phyloP scores from a whole-genome alignment of 2,797 vertebrate genomes.

The Orestias chungarensis region DNA sequence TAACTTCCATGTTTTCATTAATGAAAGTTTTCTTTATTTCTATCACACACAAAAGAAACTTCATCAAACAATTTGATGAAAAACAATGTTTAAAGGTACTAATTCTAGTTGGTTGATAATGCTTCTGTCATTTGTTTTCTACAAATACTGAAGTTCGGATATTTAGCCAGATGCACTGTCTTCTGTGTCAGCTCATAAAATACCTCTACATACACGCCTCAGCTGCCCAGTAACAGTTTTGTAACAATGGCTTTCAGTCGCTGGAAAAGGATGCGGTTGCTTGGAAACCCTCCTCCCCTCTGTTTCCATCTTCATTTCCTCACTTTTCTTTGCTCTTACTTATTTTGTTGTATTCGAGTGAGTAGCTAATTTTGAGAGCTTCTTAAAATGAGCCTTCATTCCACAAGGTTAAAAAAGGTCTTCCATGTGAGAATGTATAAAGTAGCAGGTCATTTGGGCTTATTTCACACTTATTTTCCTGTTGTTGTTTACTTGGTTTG shows the following conservation, averaged over 20 bases:
- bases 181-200: neutral
- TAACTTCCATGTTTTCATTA: no score
- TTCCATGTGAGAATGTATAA: neutral
- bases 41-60: neutral
- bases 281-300: constrained; percentile 74
- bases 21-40: neutral
- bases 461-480: constrained; percentile 9
- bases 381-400: neutral
- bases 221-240: constrained; percentile 60
- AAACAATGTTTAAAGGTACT: neutral
- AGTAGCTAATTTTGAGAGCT: constrained; percentile 28
- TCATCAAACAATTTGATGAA: neutral
- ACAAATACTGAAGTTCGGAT: neutral
- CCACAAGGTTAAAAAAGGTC: neutral
- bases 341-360: constrained; percentile 35
- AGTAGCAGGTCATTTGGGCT: neutral
- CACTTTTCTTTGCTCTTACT: constrained; percentile 28
- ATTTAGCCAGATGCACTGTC: constrained; percentile 1
- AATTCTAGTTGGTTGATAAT: neutral
- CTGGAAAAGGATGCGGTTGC: constrained; percentile 74
- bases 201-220: constrained; percentile 32
- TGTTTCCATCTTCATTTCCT: constrained; percentile 48
- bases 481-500: constrained; percentile 2
- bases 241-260: constrained; percentile 67
- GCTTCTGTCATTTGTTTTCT: neutral